Evolutionary conservation across 2,797 vertebrate species (phyloP).

Genomic region (Pangasius sanitwongsei): DNA sequence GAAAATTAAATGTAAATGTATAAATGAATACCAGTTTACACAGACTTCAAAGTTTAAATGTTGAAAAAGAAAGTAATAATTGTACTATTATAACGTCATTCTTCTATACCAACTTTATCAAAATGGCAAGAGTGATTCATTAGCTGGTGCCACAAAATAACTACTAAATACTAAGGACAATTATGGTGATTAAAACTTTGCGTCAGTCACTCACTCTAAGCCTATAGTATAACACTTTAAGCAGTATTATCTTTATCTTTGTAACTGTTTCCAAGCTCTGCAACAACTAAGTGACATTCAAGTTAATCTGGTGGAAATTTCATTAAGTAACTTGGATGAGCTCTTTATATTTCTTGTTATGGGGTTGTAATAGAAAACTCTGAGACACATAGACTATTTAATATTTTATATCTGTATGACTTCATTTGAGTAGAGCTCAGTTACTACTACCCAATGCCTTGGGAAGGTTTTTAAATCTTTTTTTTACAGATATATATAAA

Average conservation of each 20-base stretch:
- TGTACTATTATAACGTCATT: not conserved
- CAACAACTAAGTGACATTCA: not conserved
- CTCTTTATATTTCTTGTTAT: not conserved
- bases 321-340: not conserved
- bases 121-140: not conserved
- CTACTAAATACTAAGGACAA: not conserved
- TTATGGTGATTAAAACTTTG: not conserved
- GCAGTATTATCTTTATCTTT: not conserved
- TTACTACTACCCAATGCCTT: not conserved
- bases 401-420: not conserved
- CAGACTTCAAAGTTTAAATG: not conserved
- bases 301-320: not conserved
- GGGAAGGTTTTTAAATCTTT: not conserved
- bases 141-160: not conserved
- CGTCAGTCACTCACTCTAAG: not conserved
- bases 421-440: not conserved
- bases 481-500: not conserved
- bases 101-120: not conserved
- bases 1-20: not conserved
- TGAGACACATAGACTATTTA: not conserved
- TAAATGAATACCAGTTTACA: slow-evolving; percentile 5
- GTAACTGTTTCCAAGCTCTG: not conserved
- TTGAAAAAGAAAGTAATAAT: not conserved
- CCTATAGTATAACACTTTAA: not conserved
- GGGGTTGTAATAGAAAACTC: not conserved